Evolutionary conservation across 2,113 vertebrate species (phyloP).

Genomic region (Maccullochella peelii): DNA sequence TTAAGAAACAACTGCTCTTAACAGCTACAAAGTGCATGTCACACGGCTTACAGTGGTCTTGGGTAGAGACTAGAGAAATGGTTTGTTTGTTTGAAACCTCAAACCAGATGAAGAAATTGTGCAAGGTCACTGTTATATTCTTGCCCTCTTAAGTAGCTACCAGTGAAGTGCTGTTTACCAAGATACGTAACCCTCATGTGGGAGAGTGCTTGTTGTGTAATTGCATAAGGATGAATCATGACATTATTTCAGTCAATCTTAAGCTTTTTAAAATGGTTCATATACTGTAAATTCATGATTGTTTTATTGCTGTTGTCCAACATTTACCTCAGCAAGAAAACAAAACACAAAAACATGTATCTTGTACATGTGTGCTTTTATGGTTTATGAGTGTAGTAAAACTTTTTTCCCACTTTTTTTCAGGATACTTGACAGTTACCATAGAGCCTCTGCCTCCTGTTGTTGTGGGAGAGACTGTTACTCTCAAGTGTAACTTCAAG

Average conservation of each 20-base stretch:
- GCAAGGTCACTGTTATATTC: not conserved
- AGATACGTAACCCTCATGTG: constrained; percentile 11
- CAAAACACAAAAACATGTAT: not conserved
- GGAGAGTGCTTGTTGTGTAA: constrained; percentile 14
- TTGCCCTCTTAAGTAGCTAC: not conserved
- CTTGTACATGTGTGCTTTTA: not conserved
- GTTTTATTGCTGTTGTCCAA: not conserved
- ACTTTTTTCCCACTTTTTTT: not conserved
- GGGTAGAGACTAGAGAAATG: not conserved
- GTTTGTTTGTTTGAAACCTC: not conserved
- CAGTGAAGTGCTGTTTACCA: constrained; percentile 1
- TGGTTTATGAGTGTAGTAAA: not conserved
- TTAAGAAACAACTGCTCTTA: too few relatives aligned
- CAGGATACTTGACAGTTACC: constrained; percentile 97
- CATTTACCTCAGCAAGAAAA: not conserved
- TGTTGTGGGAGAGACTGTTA: constrained; percentile 96
- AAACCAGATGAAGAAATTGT: not conserved
- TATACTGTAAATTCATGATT: not conserved
- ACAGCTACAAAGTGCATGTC: not conserved
- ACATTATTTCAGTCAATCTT: not conserved
- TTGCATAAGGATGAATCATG: constrained; percentile 20
- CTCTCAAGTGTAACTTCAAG: constrained; percentile 99
- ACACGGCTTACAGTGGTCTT: not conserved
- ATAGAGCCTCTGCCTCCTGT: constrained; percentile 97
- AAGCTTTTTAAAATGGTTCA: constrained; percentile 9